Conservation (phyloP, 2,888 invertebrate genomes). For the Caenorhabditis sp. region DNA sequence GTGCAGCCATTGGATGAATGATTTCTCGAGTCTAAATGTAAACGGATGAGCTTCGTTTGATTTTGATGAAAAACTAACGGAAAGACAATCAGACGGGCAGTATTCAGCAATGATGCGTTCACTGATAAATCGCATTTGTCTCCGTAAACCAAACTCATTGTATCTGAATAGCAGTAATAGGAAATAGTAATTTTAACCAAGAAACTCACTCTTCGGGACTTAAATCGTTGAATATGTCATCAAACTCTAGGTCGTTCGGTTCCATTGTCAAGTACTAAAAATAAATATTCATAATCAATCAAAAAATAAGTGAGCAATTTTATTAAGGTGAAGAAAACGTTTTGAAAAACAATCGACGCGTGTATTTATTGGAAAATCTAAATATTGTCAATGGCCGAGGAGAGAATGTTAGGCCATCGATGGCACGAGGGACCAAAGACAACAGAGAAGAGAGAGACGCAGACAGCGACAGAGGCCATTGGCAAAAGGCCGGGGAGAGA, state of each 20-base stretch:
- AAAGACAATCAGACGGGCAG: slow-evolving; percentile 40
- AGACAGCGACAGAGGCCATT: neutral
- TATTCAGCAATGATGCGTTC: slow-evolving; percentile 62
- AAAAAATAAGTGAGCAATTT: too few relatives aligned
- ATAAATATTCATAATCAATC: too few relatives aligned
- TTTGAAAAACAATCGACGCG: too few relatives aligned
- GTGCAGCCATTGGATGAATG: slow-evolving; percentile 50
- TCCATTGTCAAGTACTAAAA: slow-evolving; percentile 29
- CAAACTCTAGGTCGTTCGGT: slow-evolving; percentile 15
- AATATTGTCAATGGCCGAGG: neutral
- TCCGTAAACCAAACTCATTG: slow-evolving; percentile 44
- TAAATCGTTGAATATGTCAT: slow-evolving; percentile 12
- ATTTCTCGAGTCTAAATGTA: slow-evolving; percentile 51
- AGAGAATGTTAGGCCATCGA: neutral
- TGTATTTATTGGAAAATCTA: neutral
- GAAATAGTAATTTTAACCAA: neutral
- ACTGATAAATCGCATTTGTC: slow-evolving; percentile 56
- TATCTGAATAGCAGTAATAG: slow-evolving; percentile 21
- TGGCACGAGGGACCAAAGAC: neutral
- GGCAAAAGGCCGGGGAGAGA: neutral
- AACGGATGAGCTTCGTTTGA: slow-evolving; percentile 2
- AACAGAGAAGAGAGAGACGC: neutral
- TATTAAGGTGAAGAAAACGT: too few relatives aligned
- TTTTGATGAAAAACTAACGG: slow-evolving; percentile 45
- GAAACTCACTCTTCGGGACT: neutral